Evolutionary conservation across 2,888 invertebrate species (phyloP).

Genomic region (Trilocha varians): DNA sequence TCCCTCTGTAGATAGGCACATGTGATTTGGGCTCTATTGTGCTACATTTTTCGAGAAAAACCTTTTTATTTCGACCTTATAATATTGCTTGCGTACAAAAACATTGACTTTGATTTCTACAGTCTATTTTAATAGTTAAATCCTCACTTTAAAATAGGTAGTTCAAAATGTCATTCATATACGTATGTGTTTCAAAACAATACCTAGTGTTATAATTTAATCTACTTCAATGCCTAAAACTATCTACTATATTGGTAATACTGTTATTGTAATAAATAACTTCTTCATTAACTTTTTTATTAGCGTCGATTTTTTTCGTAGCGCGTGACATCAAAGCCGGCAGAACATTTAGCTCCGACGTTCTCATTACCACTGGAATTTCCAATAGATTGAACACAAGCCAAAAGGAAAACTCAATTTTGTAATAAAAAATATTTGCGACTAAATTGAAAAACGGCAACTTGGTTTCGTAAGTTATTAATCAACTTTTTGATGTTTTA

Average conservation of each 20-base stretch:
- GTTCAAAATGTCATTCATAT: no score
- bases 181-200: no score
- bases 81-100: background rate
- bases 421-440: constrained; percentile 11
- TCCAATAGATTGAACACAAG: constrained; percentile 36
- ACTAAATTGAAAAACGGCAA: no score
- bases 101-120: background rate
- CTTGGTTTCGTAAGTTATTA: no score
- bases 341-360: constrained; percentile 19
- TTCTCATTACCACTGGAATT: constrained; percentile 32
- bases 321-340: constrained; percentile 19
- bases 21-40: constrained; percentile 38
- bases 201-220: no score
- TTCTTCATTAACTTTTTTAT: constrained; percentile 19
- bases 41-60: constrained; percentile 24
- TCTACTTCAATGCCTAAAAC: no score
- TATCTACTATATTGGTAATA: no score
- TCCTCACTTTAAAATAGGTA: no score
- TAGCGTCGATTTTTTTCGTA: constrained; percentile 20
- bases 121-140: no score
- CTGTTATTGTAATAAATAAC: no score
- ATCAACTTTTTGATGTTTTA: no score
- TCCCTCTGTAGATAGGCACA: constrained; percentile 28
- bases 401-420: constrained; percentile 28
- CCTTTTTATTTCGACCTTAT: constrained; percentile 22